Conservation (phyloP, 1,140 invertebrate genomes). For the Zaprionus taronus region DNA sequence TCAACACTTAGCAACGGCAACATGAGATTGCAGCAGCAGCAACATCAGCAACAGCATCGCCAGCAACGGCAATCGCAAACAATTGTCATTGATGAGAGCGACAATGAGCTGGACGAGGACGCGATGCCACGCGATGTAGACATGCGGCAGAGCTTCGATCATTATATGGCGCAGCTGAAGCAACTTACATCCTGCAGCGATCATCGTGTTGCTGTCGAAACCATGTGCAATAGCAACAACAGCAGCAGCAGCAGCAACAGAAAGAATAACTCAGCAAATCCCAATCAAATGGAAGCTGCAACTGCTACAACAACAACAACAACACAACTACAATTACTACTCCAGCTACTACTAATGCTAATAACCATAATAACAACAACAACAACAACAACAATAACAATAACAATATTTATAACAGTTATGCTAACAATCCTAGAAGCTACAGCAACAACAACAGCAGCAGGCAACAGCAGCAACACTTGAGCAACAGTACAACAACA, state of each 20-base stretch:
- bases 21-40: constrained; percentile 51
- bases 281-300: constrained; percentile 78
- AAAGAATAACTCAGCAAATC: constrained; percentile 62
- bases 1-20: constrained; percentile 61
- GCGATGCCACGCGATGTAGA: constrained; percentile 24
- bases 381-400: constrained; percentile 26
- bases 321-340: constrained; percentile 51
- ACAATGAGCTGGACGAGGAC: constrained; percentile 64
- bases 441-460: constrained; percentile 45
- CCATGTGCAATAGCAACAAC: constrained; percentile 69
- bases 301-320: constrained; percentile 63
- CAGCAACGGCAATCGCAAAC: constrained; percentile 46
- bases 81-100: constrained; percentile 75
- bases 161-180: constrained; percentile 72
- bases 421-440: constrained; percentile 60
- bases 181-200: constrained; percentile 51
- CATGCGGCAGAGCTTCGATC: constrained; percentile 65
- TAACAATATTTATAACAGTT: constrained; percentile 37
- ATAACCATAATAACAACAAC: constrained; percentile 19
- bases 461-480: constrained; percentile 36
- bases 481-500: constrained; percentile 29
- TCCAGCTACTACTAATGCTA: constrained; percentile 58
- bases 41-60: constrained; percentile 33
- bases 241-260: constrained; percentile 45
- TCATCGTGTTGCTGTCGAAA: constrained; percentile 38